Base-by-base conservation (phyloP, 2,888 invertebrate species). In the Synanthedon myopaeformis region DNA sequence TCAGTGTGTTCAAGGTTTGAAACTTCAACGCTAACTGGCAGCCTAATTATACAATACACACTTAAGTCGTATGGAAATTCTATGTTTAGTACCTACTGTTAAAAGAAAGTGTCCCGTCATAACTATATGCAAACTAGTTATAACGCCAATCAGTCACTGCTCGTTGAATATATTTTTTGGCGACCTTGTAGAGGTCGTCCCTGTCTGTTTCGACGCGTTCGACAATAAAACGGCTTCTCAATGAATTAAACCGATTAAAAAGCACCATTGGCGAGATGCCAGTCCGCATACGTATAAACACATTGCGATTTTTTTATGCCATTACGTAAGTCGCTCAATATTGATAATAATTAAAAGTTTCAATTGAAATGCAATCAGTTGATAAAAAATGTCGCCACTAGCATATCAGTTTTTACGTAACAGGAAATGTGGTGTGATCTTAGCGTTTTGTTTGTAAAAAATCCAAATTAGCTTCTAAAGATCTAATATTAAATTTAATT, bases 191-290 rank as follows among this genome's bases (percentile, higher is more conserved):
- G 75, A 79, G 84, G 84, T 86, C 83, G 75, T 66, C 64, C 58
- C 63, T 74, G 75, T 79, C 79, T 76, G 74, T 78, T 74, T 72
- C 66, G 76, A 76, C 71, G 67, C 73, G 72, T 69, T 72, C 70
- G 68, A 70, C 76, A 71, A 82, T 84, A 83, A 79, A 84, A 65
- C 74, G 72, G 76, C 78, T 73, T 76, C 75, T 83, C 74, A 85
- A 85, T 85, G 85, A 84, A 83, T 82, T 74, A 65, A 79, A 83
- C 75, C 72, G 79, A 83, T 83, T 85, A 83, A 85, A 83, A 85
- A 83, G 71, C 79, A 77, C 74, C 72, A 77, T 76, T 87, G 86
- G 86, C 75, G 55, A 54, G 45, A 50, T 70, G 83, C 87, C 87
- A 87, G 74, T 70, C 77, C 75, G 64, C 74, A 72, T 74, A 72